Base-by-base conservation (phyloP, 2,113 vertebrate genomes). In the Chaenocephalus aceratus region DNA sequence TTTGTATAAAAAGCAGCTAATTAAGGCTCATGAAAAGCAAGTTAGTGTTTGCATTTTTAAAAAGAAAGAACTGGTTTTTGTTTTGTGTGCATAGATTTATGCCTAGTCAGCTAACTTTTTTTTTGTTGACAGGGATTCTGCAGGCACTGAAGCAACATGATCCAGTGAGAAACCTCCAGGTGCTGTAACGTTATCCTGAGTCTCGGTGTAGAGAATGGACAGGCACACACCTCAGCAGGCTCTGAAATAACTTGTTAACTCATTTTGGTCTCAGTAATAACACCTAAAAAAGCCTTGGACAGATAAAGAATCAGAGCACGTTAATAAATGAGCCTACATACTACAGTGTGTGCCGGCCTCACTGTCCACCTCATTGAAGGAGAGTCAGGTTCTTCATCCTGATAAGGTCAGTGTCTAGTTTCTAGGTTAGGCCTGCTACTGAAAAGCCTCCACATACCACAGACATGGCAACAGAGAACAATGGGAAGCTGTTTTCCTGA, bases 401-500 rank as follows among this genome's bases (percentile, higher is more conserved):
- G 57, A 76, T 16, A 6, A 6, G 1, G n/a, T 45, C 73, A 6
- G 36, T 77, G 44, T 72, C 56, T 65, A n/a, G 60, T 76, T 83
- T 83, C 34, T 23, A 44, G 10, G 62, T 48, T 66, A 15, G 5
- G n/a, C 2, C 46, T 53, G 1, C 4, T 6, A 16, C 18, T 78
- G 36, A 77, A 85, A 75, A 68, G 14, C 64, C 21, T 77, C 63
- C 78, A 79, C 84, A 88, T 88, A 65, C 84, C 79, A 89, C 36
- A 21, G 76, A 64, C 83, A 46, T 23, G 30, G 68, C 69, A 90
- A 92, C 64, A 58, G 54, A 46, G 75, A 79, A 87, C 84, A 89
- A 87, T 78, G 59, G 14, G 36, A 56, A 60, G 67, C 73, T 34
- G 80, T 86, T 86, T 66, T 74, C 60, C 71, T 57, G 10, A 70